phyloP scores from a whole-genome alignment of 2,797 vertebrate species.

The Telmatherina bonti region DNA sequence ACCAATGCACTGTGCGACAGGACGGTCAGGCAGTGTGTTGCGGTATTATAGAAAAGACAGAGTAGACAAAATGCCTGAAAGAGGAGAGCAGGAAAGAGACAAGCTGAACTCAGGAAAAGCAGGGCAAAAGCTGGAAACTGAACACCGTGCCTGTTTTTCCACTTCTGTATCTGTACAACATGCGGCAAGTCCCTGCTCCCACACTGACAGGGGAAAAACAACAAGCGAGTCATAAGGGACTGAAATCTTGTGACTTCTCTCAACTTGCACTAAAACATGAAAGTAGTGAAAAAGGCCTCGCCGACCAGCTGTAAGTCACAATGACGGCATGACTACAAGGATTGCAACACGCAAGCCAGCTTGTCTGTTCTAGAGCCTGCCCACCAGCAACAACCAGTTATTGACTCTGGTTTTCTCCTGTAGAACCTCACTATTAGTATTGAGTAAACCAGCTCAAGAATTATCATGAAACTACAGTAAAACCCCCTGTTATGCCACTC shows the following conservation, averaged over 20 bases:
- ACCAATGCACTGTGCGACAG: constrained; percentile 44
- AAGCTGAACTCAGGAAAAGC: constrained; percentile 65
- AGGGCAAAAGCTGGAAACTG: constrained; percentile 53
- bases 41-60: constrained; percentile 49
- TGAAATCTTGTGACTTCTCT: constrained; percentile 20
- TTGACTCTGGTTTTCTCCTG: background rate
- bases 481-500: background rate
- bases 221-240: constrained; percentile 37
- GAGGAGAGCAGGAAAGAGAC: constrained; percentile 67
- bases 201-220: constrained; percentile 48
- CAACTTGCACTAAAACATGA: constrained; percentile 9
- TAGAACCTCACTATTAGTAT: background rate
- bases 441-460: background rate
- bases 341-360: background rate
- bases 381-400: background rate
- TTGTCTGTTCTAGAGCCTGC: no score
- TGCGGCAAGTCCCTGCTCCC: constrained; percentile 15
- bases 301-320: background rate
- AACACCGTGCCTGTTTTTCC: constrained; percentile 42
- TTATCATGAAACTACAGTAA: background rate
- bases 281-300: background rate
- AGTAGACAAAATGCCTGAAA: constrained; percentile 55
- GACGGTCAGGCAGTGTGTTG: constrained; percentile 37
- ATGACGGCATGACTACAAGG: background rate
- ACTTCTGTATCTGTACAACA: background rate